Evolutionary conservation across 2,797 vertebrate genomes (phyloP).

Genomic region (Sebastes steindachneri): DNA sequence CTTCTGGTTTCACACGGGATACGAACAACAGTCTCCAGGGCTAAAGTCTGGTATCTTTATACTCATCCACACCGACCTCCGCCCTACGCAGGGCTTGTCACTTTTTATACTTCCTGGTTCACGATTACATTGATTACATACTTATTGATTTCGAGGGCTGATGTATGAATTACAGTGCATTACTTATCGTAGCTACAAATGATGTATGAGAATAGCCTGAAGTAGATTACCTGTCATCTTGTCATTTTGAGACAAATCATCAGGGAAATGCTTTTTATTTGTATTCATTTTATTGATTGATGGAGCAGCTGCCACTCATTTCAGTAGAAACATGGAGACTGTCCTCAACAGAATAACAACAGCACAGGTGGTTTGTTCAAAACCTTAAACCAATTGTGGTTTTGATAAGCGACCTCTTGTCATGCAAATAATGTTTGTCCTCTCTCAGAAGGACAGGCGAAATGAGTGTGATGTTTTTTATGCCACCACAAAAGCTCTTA

Average conservation of each 20-base stretch:
- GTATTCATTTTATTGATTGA: background rate
- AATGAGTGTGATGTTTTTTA: background rate
- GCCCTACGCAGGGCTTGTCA: too few relatives aligned
- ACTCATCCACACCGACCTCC: too few relatives aligned
- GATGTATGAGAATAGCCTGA: too few relatives aligned
- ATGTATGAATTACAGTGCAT: too few relatives aligned
- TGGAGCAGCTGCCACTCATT: background rate
- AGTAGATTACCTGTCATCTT: background rate
- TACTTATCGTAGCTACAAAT: too few relatives aligned
- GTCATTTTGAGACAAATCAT: background rate
- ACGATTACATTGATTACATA: too few relatives aligned
- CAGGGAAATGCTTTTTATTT: background rate
- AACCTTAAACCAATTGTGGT: background rate
- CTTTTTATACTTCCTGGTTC: too few relatives aligned
- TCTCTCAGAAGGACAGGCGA: background rate
- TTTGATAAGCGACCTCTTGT: background rate
- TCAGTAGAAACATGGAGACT: background rate
- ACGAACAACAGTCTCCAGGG: rapidly evolving
- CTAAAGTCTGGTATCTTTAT: too few relatives aligned
- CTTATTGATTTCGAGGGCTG: too few relatives aligned
- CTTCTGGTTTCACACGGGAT: too few relatives aligned
- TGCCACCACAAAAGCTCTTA: background rate
- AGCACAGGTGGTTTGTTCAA: background rate
- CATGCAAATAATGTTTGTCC: background rate
- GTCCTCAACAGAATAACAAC: background rate